Evolutionary conservation across 1,140 invertebrate genomes (phyloP).

Genomic region (Acromyrmex heyeri): DNA sequence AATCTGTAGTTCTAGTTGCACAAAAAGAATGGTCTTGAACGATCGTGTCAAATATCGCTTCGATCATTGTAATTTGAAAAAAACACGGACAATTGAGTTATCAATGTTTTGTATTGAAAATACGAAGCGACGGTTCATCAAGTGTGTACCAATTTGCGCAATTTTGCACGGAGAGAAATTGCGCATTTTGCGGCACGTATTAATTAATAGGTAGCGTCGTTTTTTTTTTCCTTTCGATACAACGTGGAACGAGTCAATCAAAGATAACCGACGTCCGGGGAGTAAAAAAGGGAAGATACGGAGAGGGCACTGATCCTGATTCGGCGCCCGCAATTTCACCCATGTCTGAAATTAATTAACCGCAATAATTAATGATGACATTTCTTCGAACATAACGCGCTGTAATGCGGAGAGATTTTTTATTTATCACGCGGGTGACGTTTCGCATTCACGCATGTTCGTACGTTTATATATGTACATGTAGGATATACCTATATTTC

Average conservation of each 20-base stretch:
- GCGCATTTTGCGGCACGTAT: conserved; percentile 26
- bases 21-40: background rate
- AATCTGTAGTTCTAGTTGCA: background rate
- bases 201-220: conserved; percentile 51
- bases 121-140: conserved; percentile 1
- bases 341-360: conserved; percentile 57
- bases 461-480: too few relatives aligned
- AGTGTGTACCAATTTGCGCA: background rate
- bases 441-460: conserved; percentile 34
- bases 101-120: background rate
- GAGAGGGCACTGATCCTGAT: background rate
- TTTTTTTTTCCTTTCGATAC: background rate
- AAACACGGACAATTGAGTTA: background rate
- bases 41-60: background rate
- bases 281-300: background rate
- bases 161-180: conserved; percentile 42
- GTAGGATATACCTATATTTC: background rate
- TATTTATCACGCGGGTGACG: conserved; percentile 51
- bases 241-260: conserved; percentile 53
- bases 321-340: conserved; percentile 39
- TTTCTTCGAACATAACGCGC: conserved; percentile 44
- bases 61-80: conserved; percentile 1
- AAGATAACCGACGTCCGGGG: conserved; percentile 16
- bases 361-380: conserved; percentile 53
- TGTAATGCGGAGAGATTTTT: background rate